Evolutionary conservation across 1,140 invertebrate species (phyloP).

Genomic region (Rhagoletis zephyria): DNA sequence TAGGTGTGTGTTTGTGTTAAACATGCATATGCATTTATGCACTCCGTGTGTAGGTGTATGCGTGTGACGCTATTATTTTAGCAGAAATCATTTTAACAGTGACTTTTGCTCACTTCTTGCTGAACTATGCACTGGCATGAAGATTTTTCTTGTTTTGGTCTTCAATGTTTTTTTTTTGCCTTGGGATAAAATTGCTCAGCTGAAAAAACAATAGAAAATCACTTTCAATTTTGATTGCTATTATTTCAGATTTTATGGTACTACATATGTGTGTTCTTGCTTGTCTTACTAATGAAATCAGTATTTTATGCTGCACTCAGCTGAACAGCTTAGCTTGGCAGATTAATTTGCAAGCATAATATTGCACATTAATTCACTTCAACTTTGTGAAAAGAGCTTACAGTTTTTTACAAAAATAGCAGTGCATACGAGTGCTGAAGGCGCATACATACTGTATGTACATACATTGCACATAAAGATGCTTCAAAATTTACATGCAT

Average conservation of each 20-base stretch:
- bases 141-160: neutral
- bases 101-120: constrained; percentile 33
- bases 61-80: neutral
- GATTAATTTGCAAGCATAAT: constrained; percentile 50
- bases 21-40: neutral
- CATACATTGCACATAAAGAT: no score
- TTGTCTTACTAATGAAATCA: constrained; percentile 47
- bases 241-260: neutral
- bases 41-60: neutral
- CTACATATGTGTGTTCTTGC: neutral
- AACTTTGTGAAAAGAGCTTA: neutral
- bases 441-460: no score
- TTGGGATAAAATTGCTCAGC: constrained; percentile 25
- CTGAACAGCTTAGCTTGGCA: constrained; percentile 18
- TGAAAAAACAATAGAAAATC: constrained; percentile 36
- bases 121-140: neutral
- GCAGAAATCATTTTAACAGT: constrained; percentile 28
- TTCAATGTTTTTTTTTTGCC: neutral
- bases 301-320: neutral
- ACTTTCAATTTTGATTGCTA: constrained; percentile 36
- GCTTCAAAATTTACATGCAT: no score
- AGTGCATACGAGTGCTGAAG: no score
- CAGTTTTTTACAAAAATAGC: neutral
- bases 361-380: neutral
- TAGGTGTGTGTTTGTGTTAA: neutral